These are phyloP conservation scores for Bucco capensis DNA, from an alignment of 2,113 vertebrate species.

Conservation along the genomic window DNA sequence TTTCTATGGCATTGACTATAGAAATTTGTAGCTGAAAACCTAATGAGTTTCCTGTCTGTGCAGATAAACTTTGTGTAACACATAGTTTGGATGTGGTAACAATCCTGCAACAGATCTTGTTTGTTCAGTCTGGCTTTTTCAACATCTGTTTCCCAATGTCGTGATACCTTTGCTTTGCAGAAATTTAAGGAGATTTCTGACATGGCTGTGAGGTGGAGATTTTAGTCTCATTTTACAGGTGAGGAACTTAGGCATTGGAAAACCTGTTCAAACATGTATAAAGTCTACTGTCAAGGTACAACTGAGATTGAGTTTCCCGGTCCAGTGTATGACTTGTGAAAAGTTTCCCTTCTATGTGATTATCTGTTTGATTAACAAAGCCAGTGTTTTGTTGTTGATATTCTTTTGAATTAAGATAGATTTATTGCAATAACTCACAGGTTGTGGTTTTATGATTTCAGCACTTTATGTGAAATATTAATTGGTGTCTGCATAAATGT, in stretches of 20 bases:
- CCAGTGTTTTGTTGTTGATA: not conserved
- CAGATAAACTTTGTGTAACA: not conserved
- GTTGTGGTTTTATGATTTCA: not conserved
- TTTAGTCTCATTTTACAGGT: not conserved
- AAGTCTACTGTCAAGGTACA: not conserved
- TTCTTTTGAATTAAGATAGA: not conserved
- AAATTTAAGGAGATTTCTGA: not conserved
- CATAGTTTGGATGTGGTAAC: not conserved
- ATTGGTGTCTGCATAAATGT: not conserved
- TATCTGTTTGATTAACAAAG: not conserved
- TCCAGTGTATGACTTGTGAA: not conserved
- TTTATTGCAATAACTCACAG: not conserved
- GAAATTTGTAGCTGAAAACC: not conserved
- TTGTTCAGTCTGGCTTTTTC: not conserved
- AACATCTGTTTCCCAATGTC: not conserved
- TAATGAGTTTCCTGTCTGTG: conserved; percentile 4
- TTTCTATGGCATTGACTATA: not conserved
- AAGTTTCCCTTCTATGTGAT: not conserved
- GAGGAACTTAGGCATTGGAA: not conserved
- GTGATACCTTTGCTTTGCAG: not conserved
- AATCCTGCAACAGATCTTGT: not conserved
- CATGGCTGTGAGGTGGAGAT: not conserved
- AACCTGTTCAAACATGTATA: not conserved
- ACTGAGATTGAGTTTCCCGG: not conserved
- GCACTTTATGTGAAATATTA: not conserved